Conservation (phyloP, 2,113 vertebrate species). For the Corynorhinus townsendii region DNA sequence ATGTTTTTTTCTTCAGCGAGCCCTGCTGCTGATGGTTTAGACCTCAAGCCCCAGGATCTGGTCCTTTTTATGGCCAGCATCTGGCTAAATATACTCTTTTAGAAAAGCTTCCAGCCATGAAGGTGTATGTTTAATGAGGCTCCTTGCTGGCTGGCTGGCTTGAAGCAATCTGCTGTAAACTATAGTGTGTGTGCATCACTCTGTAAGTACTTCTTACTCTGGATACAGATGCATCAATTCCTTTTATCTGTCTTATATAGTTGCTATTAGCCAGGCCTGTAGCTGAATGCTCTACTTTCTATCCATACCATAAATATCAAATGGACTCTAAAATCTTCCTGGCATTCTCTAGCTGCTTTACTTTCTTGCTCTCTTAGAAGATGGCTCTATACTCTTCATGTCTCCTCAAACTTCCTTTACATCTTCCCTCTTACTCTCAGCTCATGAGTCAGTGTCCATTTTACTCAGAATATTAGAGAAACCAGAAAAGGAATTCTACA, state of each 20-base stretch:
- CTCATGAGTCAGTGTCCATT: not conserved
- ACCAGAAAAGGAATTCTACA: not conserved
- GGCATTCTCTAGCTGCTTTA: not conserved
- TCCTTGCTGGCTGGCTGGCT: not conserved
- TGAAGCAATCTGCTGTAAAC: not conserved
- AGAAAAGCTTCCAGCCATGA: not conserved
- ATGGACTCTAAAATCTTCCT: not conserved
- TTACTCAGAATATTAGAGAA: not conserved
- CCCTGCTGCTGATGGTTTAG: not conserved
- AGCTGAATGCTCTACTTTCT: not conserved
- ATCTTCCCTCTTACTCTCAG: not conserved
- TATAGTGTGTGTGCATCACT: not conserved
- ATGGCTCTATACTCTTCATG: not conserved
- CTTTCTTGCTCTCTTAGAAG: not conserved
- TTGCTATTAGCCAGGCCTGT: not conserved
- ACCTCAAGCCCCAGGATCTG: not conserved
- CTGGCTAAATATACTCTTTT: not conserved
- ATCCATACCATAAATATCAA: not conserved
- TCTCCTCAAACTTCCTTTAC: not conserved
- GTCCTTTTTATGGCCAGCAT: not conserved
- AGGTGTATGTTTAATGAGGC: not conserved
- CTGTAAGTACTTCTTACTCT: not conserved
- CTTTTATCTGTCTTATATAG: not conserved
- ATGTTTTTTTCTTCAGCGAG: not conserved
- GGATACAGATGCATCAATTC: not conserved